These are phyloP conservation scores for Austrofundulus limnaeus DNA, from an alignment of 2,113 vertebrate genomes.

Conservation along the genomic window DNA sequence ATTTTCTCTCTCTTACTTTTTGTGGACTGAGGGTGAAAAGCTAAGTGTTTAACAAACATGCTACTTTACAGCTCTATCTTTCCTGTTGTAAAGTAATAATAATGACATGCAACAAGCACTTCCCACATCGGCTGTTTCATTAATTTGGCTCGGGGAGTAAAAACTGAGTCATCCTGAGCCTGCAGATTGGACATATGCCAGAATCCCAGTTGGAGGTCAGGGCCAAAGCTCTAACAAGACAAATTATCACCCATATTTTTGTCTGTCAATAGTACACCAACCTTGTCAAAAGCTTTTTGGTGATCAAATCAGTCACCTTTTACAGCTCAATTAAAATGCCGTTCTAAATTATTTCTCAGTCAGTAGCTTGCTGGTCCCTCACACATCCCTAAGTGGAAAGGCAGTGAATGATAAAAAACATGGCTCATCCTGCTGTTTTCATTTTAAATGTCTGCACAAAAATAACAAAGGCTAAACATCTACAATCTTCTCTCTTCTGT, in stretches of 20 bases:
- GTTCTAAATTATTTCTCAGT: constrained; percentile 46
- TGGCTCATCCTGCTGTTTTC: neutral
- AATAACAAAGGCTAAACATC: neutral
- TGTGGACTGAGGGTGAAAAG: neutral
- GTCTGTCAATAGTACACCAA: constrained; percentile 48
- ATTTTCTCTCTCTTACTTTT: neutral
- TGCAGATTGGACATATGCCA: constrained; percentile 22
- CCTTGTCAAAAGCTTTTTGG: constrained; percentile 43
- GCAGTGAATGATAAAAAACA: constrained; percentile 1
- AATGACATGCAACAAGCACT: neutral
- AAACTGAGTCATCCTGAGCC: constrained; percentile 5
- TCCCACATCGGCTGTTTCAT: constrained; percentile 14
- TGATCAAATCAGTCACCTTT: constrained; percentile 56
- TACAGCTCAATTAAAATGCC: constrained; percentile 56
- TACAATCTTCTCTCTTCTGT: neutral
- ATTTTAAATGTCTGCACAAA: neutral
- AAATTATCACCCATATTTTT: constrained; percentile 50
- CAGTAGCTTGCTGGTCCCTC: constrained; percentile 12
- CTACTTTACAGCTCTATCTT: neutral
- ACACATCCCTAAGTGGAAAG: constrained; percentile 5
- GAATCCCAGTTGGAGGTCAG: constrained; percentile 37
- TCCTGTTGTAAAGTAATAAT: constrained; percentile 8
- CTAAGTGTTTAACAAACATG: constrained; percentile 7
- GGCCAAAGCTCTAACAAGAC: constrained; percentile 30
- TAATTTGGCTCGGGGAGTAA: constrained; percentile 15